Evolutionary conservation across 1,140 invertebrate species (phyloP), one percentile per base, ranked within the genome.

Genomic region (Cephus cinctus): DNA sequence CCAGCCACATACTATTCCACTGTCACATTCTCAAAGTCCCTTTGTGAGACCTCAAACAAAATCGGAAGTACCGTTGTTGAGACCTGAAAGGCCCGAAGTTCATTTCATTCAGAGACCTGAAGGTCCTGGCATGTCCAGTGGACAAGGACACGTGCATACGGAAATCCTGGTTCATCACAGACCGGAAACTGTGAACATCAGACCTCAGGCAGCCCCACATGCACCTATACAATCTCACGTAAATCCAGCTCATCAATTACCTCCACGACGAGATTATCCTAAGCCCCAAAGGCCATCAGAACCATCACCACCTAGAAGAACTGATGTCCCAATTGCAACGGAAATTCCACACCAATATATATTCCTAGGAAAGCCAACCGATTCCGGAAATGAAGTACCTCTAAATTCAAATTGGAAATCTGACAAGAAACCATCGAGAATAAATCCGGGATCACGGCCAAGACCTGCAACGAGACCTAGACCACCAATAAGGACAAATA

Each of bases 121-220:
- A 2, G 57, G 43, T 41, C 44, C 59, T 4, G 54, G 49, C 15
- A 55, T 48, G 14, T 52, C 57, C 2, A 48, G 50, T 23, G 65
- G 65, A 14, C 72, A 75, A 54, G 71, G 70, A 0, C 68, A 73
- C 34, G 61, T 73, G 20, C 72, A 76, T 31, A 64, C 65, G 0
- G 72, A 77, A 41, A 74, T 75, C 30, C 46, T 74, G 16, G 69
- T 77, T 5, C 72, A 76, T 40, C 69, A 74, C 15, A 64, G 71
- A 34, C 56, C 62, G 3, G 73, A 75, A 27, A 59, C 44, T 2
- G 32, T 65, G 8, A 71, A 69, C 16, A 32, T 65, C 34, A 64
- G 61, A 21, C 60, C 62, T 4, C 64, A 65, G n/a, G 5, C 49
- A 5, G 19, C 47, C 3, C 38, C 58, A 4, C 59, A 65, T 40